Percentiles rank a stretch among this genome's conserved stretches.
Evolutionary conservation across 2,888 invertebrate genomes (phyloP).

Genomic region (Orthosia cruda): DNA sequence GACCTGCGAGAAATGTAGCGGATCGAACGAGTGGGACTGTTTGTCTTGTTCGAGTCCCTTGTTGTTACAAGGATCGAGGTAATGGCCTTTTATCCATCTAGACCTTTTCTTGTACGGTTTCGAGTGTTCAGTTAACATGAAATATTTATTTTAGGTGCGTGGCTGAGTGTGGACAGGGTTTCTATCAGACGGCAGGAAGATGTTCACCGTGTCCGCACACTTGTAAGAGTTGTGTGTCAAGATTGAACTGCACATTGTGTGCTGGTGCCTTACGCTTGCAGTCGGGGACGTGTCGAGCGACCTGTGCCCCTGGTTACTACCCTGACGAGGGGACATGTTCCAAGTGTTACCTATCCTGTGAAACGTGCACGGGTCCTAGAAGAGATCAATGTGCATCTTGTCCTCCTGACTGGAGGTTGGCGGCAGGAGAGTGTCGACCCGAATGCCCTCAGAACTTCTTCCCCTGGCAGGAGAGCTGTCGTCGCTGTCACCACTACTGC

Average conservation of each 20-base stretch:
- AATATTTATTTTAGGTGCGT: constrained; percentile 92
- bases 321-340: constrained; percentile 96
- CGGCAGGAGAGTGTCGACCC: constrained; percentile 96
- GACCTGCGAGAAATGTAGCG: constrained; percentile 96
- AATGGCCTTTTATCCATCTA: constrained; percentile 76
- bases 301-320: constrained; percentile 96
- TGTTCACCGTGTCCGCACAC: constrained; percentile 96
- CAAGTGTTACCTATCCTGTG: constrained; percentile 96
- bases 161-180: constrained; percentile 95
- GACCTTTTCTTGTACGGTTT: constrained; percentile 68
- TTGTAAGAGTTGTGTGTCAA: constrained; percentile 95
- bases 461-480: constrained; percentile 96
- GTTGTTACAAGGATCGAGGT: constrained; percentile 93
- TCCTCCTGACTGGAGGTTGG: constrained; percentile 95
- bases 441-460: constrained; percentile 97
- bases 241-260: constrained; percentile 96
- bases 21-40: constrained; percentile 95
- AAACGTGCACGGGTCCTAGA: constrained; percentile 96
- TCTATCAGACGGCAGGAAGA: constrained; percentile 94
- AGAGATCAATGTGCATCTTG: constrained; percentile 97
- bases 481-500: constrained; percentile 97
- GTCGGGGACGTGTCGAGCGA: constrained; percentile 95
- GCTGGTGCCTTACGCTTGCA: constrained; percentile 95
- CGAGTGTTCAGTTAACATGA: constrained; percentile 59
- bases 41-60: constrained; percentile 95